Base-by-base conservation (phyloP, 2,797 vertebrate genomes). In the Mormyrus proboscirostris region DNA sequence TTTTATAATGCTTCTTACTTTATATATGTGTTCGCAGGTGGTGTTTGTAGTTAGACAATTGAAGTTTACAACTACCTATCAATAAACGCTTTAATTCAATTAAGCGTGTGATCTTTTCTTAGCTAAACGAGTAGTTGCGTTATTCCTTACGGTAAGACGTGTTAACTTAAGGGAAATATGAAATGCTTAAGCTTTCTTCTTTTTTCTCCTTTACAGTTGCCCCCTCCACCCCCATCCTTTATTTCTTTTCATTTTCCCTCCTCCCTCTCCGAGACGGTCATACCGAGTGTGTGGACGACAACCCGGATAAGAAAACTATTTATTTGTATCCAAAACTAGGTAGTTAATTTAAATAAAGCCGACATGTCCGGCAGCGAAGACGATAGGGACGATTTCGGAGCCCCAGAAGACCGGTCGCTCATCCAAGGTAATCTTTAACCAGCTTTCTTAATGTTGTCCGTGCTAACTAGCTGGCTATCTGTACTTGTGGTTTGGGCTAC, bases 351-450 rank as follows among this genome's bases (percentile, higher is more conserved):
- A 90, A 38, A 89, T 47, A 87, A 73, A 73, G 53, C 91, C 91
- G 92, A 92, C 47, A 96, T 96, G 96, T 97, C 96, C 91, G 96
- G 92, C 86, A 96, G 95, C 92, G 96, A 97, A 91, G 96, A 96
- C 91, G 96, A 96, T 87, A 93, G 94, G 92, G 95, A 94, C 33
- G 94, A 94, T 93, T 96, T 95, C 59, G 95, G 92, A 91, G 92
- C 89, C 38, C 90, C 88, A 22, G 94, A 95, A 1, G 94, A 95
- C 87, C 95, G 95, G 47, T 91, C 93, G 91, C 93, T 95, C 90
- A 92, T 94, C 10, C 95, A 92, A 94, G 96, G 96, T 96, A 94
- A 59, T 86, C 53, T 89, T 84, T 51, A 38, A 69, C 62, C 19
- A 51, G 53, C 69, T 84, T 14, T 47, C 22, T 57, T 57, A 57